Evolutionary conservation across 2,888 invertebrate species (phyloP).

Genomic region (Spodoptera littoralis): DNA sequence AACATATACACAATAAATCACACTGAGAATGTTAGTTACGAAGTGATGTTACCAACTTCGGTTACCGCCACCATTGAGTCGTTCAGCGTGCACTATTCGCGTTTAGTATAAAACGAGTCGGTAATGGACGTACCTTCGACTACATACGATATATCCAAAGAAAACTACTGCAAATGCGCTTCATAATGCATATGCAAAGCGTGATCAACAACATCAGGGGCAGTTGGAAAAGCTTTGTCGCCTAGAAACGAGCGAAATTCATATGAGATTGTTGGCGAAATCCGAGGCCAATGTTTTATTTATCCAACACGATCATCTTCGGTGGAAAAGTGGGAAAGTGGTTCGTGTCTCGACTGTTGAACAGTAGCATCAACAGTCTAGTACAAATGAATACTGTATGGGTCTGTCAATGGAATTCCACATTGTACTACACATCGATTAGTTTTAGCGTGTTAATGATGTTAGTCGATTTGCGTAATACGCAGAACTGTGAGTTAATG

Average conservation of each 20-base stretch:
- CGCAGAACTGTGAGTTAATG: slow-evolving; percentile 77
- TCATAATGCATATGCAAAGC: slow-evolving; percentile 90
- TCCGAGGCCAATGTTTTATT: slow-evolving; percentile 65
- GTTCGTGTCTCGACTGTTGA: slow-evolving; percentile 60
- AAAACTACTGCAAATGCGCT: slow-evolving; percentile 90
- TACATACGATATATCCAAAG: slow-evolving; percentile 89
- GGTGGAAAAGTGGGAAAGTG: slow-evolving; percentile 56
- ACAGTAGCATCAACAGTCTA: slow-evolving; percentile 34
- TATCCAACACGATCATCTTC: slow-evolving; percentile 56
- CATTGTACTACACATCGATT: slow-evolving; percentile 57
- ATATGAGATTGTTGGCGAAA: slow-evolving; percentile 74
- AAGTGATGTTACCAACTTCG: slow-evolving; percentile 50
- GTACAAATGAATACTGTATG: slow-evolving; percentile 48
- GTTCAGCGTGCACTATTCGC: slow-evolving; percentile 77
- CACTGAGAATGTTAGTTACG: slow-evolving; percentile 24
- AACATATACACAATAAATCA: slow-evolving; percentile 44
- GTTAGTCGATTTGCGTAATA: slow-evolving; percentile 74
- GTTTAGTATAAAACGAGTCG: slow-evolving; percentile 81
- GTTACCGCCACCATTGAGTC: slow-evolving; percentile 78
- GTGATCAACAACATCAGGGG: slow-evolving; percentile 90
- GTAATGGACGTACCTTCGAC: slow-evolving; percentile 89
- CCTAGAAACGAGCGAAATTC: slow-evolving; percentile 88
- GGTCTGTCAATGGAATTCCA: slow-evolving; percentile 41
- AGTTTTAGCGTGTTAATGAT: slow-evolving; percentile 76
- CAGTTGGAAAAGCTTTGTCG: slow-evolving; percentile 88